Conservation (phyloP, 2,113 vertebrate genomes). For the Dicaeum eximium region DNA sequence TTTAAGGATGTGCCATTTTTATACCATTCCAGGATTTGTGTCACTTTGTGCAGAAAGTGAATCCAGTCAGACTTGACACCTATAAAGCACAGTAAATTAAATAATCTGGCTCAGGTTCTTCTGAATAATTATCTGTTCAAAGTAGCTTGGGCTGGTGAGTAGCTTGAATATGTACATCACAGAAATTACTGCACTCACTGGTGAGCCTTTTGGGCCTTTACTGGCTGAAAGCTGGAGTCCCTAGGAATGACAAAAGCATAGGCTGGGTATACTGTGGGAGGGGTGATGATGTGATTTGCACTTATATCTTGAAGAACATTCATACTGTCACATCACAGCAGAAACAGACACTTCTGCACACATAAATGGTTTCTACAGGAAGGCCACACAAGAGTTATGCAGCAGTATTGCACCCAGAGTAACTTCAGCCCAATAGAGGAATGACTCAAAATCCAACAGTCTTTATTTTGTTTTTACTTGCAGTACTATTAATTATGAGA, state of each 20-base stretch:
- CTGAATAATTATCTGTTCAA: neutral
- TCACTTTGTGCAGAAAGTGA: neutral
- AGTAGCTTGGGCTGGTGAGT: neutral
- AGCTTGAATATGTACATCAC: neutral
- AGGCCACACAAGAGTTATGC: neutral
- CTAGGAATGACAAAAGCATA: neutral
- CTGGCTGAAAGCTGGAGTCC: neutral
- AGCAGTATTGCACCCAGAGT: neutral
- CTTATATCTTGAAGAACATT: neutral
- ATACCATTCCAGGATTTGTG: neutral
- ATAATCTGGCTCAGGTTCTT: neutral
- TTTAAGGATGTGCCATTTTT: neutral
- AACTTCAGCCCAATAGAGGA: neutral
- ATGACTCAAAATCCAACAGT: neutral
- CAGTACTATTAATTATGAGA: neutral
- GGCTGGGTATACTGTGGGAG: neutral
- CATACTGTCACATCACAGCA: neutral
- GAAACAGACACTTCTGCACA: neutral
- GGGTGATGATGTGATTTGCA: neutral
- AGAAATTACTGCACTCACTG: neutral
- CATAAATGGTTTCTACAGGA: neutral
- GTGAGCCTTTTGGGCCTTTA: neutral
- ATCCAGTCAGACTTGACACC: neutral
- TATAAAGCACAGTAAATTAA: neutral
- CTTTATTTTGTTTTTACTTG: neutral